Base-by-base conservation (phyloP, 2,888 invertebrate species). In the Teinopalpus imperialis region DNA sequence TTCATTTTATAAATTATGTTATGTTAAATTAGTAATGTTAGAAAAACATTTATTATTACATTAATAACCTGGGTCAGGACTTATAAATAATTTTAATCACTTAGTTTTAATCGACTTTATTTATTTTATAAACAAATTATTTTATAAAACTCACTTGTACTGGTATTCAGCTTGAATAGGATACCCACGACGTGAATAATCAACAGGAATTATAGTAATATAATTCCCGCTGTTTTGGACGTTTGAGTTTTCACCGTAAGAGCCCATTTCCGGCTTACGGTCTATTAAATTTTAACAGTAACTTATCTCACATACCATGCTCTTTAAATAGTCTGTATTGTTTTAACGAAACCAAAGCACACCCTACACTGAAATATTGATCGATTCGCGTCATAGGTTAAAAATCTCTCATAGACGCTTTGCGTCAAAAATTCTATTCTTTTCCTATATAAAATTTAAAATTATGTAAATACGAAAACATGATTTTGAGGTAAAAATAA, bases 191-290 rank as follows among this genome's bases (percentile, higher is more conserved):
- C 91, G 73, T 10, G 90, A 85, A 70, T 90, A 91, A 54, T 91
- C 91, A 23, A 91, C 90, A 1, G 91, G 91, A 51, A 91, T 91
- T 23, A 91, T 90, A 10, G 91, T 91, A 26, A 91, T 90, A 59
- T 90, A 91, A 69, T 88, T 90, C 48, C 90, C 86, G 63, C 78
- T 86, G 51, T 86, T 87, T 60, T 87, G 87, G 18, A 83, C 86
- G 56, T 81, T 88, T 1, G 83, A 75, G 64, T 74, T 87, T 59
- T 88, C 88, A 43, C 85, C 86, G 56, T 87, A 88, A 31, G 80
- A 82, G 44, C 86, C 86, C 86, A 88, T 88, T 37, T 85, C 83
- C 24, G 82, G 71, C 61, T 81, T 80, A 59, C 81, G 86, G 69
- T 87, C 85, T 87, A 87, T 88, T 69, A 68, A 69, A 31, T 49